phyloP scores from a whole-genome alignment of 2,113 vertebrate genomes.

The Colistium nudipinnis region DNA sequence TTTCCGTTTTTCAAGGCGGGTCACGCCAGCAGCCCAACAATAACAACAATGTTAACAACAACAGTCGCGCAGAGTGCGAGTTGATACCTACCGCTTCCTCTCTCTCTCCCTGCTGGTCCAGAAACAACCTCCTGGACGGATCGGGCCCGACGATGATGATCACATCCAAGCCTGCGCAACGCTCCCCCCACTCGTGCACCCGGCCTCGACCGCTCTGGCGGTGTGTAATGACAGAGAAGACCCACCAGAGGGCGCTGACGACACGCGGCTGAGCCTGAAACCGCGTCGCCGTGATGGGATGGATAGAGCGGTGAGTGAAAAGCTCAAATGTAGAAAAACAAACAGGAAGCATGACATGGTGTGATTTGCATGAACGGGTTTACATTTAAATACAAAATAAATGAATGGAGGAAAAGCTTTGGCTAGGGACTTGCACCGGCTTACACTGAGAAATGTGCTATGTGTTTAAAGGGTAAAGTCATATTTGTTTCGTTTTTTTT shows the following conservation, averaged over 20 bases:
- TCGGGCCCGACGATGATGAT: conserved; percentile 6
- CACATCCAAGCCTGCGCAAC: conserved; percentile 11
- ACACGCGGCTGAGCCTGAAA: conserved; percentile 3
- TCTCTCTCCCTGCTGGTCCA: conserved; percentile 5
- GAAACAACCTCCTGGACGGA: not conserved
- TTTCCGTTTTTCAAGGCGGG: not conserved
- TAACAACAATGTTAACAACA: not conserved
- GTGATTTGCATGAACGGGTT: too few species aligned
- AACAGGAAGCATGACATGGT: too few species aligned
- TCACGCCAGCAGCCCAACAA: not conserved
- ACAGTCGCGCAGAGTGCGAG: not conserved
- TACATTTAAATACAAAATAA: too few species aligned
- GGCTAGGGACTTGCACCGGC: too few species aligned
- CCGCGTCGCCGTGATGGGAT: too few species aligned
- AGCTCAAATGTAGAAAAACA: too few species aligned
- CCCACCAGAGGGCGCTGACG: conserved; percentile 35
- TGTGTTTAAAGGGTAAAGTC: too few species aligned
- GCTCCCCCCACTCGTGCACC: not conserved
- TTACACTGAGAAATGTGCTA: too few species aligned
- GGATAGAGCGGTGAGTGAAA: too few species aligned
- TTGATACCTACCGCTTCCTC: conserved; percentile 35
- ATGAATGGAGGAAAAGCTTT: too few species aligned
- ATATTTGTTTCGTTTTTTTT: too few species aligned
- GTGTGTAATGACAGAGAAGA: accelerated
- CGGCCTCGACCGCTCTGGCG: too few species aligned